Conservation (phyloP, 2,888 invertebrate genomes). For the Spisula solida region DNA sequence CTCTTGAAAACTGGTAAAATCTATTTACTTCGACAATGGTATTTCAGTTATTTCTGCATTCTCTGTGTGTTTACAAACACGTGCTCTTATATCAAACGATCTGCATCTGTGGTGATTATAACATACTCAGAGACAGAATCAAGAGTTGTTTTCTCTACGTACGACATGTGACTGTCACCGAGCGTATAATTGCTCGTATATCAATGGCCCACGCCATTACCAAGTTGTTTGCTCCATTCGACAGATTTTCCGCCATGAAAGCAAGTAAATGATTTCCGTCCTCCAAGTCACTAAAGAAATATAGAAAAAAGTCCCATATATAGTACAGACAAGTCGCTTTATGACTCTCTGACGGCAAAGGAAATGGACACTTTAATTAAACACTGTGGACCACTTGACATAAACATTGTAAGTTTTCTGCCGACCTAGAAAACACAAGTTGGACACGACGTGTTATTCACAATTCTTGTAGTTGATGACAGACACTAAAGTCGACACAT, state of each 20-base stretch:
- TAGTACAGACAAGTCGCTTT: not conserved
- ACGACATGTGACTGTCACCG: not conserved
- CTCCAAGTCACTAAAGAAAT: not conserved
- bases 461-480: not conserved
- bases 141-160: not conserved
- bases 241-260: not conserved
- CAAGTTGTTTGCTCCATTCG: not conserved
- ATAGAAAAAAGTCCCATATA: not conserved
- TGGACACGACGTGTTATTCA: not conserved
- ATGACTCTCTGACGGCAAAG: not conserved
- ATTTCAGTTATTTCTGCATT: not conserved
- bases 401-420: not conserved
- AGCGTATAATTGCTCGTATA: not conserved
- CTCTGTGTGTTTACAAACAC: not conserved
- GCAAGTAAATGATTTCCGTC: slow-evolving; percentile 19
- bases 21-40: too few relatives aligned
- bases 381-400: slow-evolving; percentile 8
- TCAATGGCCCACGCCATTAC: slow-evolving; percentile 9
- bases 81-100: not conserved
- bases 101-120: not conserved
- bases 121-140: not conserved
- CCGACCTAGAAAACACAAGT: slow-evolving; percentile 2
- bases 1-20: too few relatives aligned
- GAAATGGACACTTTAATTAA: slow-evolving; percentile 15
- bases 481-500: not conserved